Base-by-base conservation (phyloP, 2,113 vertebrate genomes). In the Microtus oregoni region DNA sequence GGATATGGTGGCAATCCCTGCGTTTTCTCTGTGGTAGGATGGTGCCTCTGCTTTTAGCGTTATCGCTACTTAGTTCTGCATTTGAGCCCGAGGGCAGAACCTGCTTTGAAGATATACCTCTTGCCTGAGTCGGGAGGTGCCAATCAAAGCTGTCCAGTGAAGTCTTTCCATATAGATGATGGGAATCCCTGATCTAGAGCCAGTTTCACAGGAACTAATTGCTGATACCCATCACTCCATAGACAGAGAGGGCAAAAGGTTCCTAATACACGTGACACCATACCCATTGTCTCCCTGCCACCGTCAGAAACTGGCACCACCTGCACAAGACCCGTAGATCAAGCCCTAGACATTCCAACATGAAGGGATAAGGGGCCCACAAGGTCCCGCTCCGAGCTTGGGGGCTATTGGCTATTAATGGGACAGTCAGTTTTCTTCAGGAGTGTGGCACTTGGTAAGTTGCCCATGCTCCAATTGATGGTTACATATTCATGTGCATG, bases 181-280 rank as follows among this genome's bases (percentile, higher is more conserved):
- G 35, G 55, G 89, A 96, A 52, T 10, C 19, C 5, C 11, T 58
- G 11, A 50, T 12, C 7, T 13, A 2, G 50, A 50, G 50, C 50
- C 68, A 47, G 30, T 86, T 82, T 78, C 52, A n/a, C 0, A 75
- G 26, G 65, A 89, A 73, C 70, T 77, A 78, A 68, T 24, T 61
- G 26, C 5, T 11, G 19, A 30, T 82, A 1, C 13, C 12, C 26
- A n/a, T 47, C 28, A 44, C 55, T 17, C 12, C 38, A 52, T 11
- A 75, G 35, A 7, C 38, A 0, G 20, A 3, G 3, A 75, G 8
- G 20, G 7, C 17, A 17, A 50, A 24, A 0, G 5, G 10, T 41
- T 50, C 76, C 4, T 35, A 24, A 50, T 1, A 32, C 14, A 41
- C 0, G 41, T 52, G 44, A 90, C 2, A n/a, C 38, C 14, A 50